Conservation (phyloP, 2,888 invertebrate species). For the Acleris emargana region DNA sequence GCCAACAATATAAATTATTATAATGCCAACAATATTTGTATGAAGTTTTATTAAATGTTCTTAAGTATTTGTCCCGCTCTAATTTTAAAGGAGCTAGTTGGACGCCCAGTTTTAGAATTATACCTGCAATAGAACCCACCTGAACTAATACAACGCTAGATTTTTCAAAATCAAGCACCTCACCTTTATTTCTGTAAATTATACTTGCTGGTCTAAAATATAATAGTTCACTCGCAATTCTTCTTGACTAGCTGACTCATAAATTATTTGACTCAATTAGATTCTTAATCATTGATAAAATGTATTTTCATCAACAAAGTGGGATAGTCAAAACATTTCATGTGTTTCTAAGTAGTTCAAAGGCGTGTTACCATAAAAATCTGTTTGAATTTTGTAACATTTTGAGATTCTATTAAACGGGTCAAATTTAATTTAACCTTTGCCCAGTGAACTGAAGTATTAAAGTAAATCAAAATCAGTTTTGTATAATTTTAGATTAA, state of each 20-base stretch:
- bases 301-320: too few species aligned
- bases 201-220: background rate
- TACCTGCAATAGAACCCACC: conserved; percentile 46
- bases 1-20: background rate
- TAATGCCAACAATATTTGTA: conserved; percentile 27
- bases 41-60: conserved; percentile 25
- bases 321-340: too few species aligned
- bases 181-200: conserved; percentile 23
- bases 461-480: background rate
- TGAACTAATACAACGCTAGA: conserved; percentile 39
- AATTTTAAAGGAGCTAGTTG: conserved; percentile 7
- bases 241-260: too few species aligned
- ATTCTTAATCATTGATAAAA: too few species aligned
- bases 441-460: background rate
- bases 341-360: too few species aligned
- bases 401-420: too few species aligned
- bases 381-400: too few species aligned
- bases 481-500: background rate
- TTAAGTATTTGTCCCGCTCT: conserved; percentile 30
- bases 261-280: too few species aligned
- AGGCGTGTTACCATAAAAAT: too few species aligned
- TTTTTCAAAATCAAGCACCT: conserved; percentile 29
- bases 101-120: conserved; percentile 26
- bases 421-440: background rate
- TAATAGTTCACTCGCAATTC: too few species aligned